phyloP scores from a whole-genome alignment of 2,113 vertebrate genomes.

The Solea senegalensis region DNA sequence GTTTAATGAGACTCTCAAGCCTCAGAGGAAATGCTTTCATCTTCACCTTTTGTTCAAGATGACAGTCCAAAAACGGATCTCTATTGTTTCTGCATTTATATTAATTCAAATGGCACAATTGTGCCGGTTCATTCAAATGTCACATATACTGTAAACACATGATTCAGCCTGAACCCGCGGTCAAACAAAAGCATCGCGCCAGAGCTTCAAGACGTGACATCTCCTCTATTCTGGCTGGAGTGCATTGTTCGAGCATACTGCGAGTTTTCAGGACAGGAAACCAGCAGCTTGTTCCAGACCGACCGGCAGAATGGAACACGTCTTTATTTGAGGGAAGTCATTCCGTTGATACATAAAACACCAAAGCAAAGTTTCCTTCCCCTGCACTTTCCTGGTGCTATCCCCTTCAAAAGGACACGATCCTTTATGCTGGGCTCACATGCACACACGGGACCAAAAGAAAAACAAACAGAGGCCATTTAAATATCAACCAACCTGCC shows the following conservation, averaged over 20 bases:
- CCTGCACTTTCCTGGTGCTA: slow-evolving; percentile 75
- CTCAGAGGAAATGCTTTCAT: slow-evolving; percentile 56
- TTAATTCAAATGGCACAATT: slow-evolving; percentile 61
- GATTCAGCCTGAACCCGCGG: slow-evolving; percentile 64
- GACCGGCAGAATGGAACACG: slow-evolving; percentile 69
- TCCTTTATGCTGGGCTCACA: slow-evolving; percentile 77
- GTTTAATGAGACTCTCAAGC: slow-evolving; percentile 19
- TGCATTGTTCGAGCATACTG: slow-evolving; percentile 74
- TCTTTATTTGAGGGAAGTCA: slow-evolving; percentile 83
- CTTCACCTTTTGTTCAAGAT: slow-evolving; percentile 46
- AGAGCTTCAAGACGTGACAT: slow-evolving; percentile 65
- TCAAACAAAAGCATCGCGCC: slow-evolving; percentile 56
- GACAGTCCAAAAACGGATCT: slow-evolving; percentile 57
- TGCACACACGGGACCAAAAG: slow-evolving; percentile 73
- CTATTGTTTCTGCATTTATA: slow-evolving; percentile 70
- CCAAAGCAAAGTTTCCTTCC: slow-evolving; percentile 82
- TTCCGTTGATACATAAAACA: slow-evolving; percentile 84
- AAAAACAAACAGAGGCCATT: slow-evolving; percentile 79
- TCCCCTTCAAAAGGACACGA: slow-evolving; percentile 75
- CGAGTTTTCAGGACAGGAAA: slow-evolving; percentile 77
- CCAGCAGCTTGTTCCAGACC: slow-evolving; percentile 77
- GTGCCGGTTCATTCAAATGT: slow-evolving; percentile 70
- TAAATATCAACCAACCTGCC: slow-evolving; percentile 76
- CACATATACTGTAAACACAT: slow-evolving; percentile 74
- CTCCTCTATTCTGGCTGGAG: slow-evolving; percentile 38